phyloP scores from a whole-genome alignment of 2,797 vertebrate species.

The Anguilla pacifica region DNA sequence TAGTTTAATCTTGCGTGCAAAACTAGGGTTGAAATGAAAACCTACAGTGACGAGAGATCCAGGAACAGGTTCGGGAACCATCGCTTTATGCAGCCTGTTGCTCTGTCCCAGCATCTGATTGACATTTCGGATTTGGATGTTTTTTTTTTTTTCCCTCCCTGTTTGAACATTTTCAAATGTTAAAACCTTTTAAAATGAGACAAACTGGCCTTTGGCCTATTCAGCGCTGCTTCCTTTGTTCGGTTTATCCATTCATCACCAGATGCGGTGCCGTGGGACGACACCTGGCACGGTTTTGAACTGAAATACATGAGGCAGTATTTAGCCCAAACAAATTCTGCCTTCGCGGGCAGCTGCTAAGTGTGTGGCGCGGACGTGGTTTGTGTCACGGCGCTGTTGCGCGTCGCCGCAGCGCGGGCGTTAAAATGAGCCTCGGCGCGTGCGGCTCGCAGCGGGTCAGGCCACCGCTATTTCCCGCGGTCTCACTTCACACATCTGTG shows the following conservation, averaged over 20 bases:
- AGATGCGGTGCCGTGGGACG: not conserved
- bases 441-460: not conserved
- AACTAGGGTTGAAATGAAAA: too few species aligned
- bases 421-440: conserved; percentile 1
- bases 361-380: not conserved
- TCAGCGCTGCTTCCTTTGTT: not conserved
- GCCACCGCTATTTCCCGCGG: not conserved
- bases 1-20: too few species aligned
- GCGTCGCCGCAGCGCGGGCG: not conserved
- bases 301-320: not conserved
- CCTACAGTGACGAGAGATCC: too few species aligned
- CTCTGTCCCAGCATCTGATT: too few species aligned
- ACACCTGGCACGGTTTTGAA: not conserved
- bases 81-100: too few species aligned
- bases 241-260: not conserved
- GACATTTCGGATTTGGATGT: too few species aligned
- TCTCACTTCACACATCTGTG: not conserved
- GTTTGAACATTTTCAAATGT: not conserved
- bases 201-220: not conserved
- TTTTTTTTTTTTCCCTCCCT: not conserved
- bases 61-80: too few species aligned
- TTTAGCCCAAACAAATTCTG: not conserved
- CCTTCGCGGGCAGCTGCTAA: not conserved
- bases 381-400: not conserved
- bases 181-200: not conserved